Evolutionary conservation across 2,888 invertebrate genomes (phyloP).

Genomic region (Napeogenes sylphis): DNA sequence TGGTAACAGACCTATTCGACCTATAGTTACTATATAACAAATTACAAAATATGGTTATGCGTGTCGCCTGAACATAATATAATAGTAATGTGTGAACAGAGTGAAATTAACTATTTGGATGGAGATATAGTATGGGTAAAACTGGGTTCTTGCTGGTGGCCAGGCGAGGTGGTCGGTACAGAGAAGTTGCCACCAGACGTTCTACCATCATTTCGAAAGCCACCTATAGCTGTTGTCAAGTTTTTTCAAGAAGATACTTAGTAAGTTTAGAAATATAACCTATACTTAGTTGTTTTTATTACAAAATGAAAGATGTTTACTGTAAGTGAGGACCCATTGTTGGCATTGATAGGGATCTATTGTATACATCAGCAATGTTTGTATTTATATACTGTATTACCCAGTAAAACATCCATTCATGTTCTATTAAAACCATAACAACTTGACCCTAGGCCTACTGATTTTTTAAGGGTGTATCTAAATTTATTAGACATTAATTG

Average conservation of each 20-base stretch:
- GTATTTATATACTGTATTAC: too few species aligned
- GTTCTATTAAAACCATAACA: too few species aligned
- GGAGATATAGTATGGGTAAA: conserved; percentile 93
- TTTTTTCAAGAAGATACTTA: conserved; percentile 90
- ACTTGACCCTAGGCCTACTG: too few species aligned
- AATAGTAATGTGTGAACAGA: conserved; percentile 83
- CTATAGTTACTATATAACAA: conserved; percentile 49
- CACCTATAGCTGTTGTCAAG: conserved; percentile 88
- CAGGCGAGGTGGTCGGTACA: conserved; percentile 84
- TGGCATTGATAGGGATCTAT: neutral
- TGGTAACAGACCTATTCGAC: conserved; percentile 60
- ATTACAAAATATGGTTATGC: conserved; percentile 72
- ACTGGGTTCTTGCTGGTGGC: conserved; percentile 90
- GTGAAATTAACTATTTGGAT: conserved; percentile 81
- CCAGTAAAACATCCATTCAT: too few species aligned
- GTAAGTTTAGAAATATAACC: conserved; percentile 76
- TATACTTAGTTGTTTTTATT: conserved; percentile 7
- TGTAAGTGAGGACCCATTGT: neutral
- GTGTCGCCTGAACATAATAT: conserved; percentile 58
- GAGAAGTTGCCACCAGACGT: conserved; percentile 83
- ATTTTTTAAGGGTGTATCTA: neutral
- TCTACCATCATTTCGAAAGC: conserved; percentile 80
- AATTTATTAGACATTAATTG: neutral
- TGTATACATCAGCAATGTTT: too few species aligned
- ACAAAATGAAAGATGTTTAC: neutral